Evolutionary conservation across 2,888 invertebrate genomes (phyloP).

Genomic region (Cactoblastis cactorum): DNA sequence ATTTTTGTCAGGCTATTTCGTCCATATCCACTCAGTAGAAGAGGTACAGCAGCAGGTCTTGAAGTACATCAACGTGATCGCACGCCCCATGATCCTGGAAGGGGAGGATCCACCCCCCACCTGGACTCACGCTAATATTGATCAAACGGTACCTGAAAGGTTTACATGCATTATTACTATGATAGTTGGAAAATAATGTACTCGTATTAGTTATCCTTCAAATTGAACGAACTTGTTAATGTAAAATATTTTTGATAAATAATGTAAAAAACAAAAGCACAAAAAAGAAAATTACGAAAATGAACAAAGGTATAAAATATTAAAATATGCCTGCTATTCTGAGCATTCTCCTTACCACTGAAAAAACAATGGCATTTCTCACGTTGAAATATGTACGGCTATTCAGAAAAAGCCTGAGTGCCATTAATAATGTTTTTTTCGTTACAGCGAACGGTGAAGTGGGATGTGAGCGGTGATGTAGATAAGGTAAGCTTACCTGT

Average conservation of each 20-base stretch:
- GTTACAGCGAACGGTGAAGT: conserved; percentile 55
- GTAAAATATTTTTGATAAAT: no score
- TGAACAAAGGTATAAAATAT: conserved; percentile 1
- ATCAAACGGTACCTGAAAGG: conserved; percentile 83
- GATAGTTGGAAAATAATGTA: no score
- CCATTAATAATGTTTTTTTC: conserved; percentile 15
- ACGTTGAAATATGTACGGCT: background rate
- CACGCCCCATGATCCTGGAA: conserved; percentile 88
- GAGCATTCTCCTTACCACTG: background rate
- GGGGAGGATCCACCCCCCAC: conserved; percentile 86
- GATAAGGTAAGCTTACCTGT: conserved; percentile 53
- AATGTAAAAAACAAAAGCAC: background rate
- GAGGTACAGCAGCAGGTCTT: conserved; percentile 98
- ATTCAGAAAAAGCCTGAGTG: background rate
- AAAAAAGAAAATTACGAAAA: background rate
- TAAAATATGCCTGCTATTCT: background rate
- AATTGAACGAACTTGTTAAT: no score
- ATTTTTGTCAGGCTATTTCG: conserved; percentile 86
- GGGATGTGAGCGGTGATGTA: conserved; percentile 60
- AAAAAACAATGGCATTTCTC: background rate
- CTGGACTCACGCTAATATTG: conserved; percentile 97
- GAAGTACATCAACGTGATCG: conserved; percentile 97
- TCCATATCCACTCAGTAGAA: conserved; percentile 95
- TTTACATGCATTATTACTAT: background rate
- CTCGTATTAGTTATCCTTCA: no score